A percentile compares a stretch with the other conserved stretches of the same genome.
Evolutionary conservation across 1,140 invertebrate species (phyloP).

Genomic region (Cotesia vestalis): DNA sequence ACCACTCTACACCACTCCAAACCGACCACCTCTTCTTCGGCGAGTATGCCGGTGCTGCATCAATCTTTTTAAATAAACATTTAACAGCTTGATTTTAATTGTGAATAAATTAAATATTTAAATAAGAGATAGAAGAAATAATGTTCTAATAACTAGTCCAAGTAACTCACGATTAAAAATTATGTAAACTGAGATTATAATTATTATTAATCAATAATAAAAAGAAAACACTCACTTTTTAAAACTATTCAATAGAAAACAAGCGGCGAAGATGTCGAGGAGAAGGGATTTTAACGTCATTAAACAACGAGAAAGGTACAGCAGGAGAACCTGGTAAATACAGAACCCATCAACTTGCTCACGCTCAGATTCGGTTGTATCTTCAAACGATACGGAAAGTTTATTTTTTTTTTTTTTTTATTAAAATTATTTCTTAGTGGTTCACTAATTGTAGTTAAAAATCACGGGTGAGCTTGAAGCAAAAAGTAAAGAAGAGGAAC

Average conservation of each 20-base stretch:
- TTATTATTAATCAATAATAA: too few relatives aligned
- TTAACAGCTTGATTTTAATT: too few relatives aligned
- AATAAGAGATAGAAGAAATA: too few relatives aligned
- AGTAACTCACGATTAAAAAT: too few relatives aligned
- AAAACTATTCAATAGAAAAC: background rate
- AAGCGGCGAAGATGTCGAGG: background rate
- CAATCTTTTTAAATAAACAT: background rate
- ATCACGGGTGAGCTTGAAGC: too few relatives aligned
- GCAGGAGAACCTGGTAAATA: constrained; percentile 23
- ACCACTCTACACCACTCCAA: constrained; percentile 18
- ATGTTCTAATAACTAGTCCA: too few relatives aligned
- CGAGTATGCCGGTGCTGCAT: background rate
- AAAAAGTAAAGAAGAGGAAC: background rate
- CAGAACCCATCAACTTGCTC: constrained; percentile 6
- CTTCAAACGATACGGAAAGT: constrained; percentile 21
- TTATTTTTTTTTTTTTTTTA: background rate
- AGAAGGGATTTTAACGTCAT: constrained; percentile 19
- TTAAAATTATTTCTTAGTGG: background rate
- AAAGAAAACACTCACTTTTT: too few relatives aligned
- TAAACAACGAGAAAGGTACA: constrained; percentile 25
- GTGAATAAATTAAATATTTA: too few relatives aligned
- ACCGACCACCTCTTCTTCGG: background rate
- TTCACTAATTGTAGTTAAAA: too few relatives aligned
- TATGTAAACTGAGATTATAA: too few relatives aligned
- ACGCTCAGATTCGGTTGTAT: constrained; percentile 21